Percentiles rank a stretch among this genome's conserved stretches.
Conservation (phyloP, 1,140 invertebrate genomes). For the Bactericera cockerelli region DNA sequence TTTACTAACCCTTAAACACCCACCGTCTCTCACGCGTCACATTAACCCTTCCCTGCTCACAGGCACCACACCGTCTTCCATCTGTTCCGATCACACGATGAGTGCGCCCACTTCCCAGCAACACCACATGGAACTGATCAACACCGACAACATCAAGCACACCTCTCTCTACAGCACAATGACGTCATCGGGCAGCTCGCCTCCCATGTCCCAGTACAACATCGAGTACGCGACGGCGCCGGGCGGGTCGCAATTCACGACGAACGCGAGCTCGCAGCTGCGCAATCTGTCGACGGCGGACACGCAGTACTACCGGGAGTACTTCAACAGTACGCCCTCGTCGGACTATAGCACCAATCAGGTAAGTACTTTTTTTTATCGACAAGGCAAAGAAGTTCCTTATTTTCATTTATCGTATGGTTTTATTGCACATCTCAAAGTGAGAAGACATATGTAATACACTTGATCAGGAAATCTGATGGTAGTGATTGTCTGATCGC, state of each 20-base stretch:
- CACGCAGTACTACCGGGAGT: slow-evolving; percentile 31
- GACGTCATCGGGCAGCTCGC: not conserved
- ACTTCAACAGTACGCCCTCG: slow-evolving; percentile 30
- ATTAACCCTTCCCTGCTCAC: not conserved
- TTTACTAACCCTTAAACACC: no score
- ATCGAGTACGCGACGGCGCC: not conserved
- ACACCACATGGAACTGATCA: not conserved
- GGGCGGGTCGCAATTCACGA: not conserved
- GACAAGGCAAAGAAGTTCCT: not conserved
- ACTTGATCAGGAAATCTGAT: no score
- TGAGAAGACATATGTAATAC: no score
- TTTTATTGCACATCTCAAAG: no score
- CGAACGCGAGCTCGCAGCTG: no score
- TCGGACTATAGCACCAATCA: not conserved
- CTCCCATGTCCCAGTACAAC: not conserved
- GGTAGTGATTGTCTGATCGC: no score
- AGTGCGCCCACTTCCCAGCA: not conserved
- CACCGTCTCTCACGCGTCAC: no score
- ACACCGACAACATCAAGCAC: not conserved
- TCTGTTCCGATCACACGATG: not conserved
- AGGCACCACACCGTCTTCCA: not conserved
- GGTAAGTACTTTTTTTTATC: no score
- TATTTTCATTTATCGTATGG: slow-evolving; percentile 5
- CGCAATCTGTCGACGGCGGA: slow-evolving; percentile 23
- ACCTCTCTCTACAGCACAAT: not conserved